Percentiles rank a stretch among this genome's conserved stretches.
Evolutionary conservation across 64 coral and sea anemone genomes (phyloP).

Genomic region (Cladopsammia gracilis): DNA sequence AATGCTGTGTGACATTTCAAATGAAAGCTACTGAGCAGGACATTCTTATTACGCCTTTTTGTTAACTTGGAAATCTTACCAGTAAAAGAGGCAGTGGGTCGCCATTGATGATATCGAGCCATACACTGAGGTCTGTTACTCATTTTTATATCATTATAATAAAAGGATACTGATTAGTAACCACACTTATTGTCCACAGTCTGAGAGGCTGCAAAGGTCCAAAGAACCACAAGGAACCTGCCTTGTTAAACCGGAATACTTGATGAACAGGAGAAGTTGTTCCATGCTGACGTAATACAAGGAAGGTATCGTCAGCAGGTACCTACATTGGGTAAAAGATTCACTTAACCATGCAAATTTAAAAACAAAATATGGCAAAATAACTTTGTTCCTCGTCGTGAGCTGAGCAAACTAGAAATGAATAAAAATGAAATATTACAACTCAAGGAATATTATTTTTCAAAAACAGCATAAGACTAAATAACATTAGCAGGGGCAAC

Average conservation of each 20-base stretch:
- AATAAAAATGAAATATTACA: too few species aligned
- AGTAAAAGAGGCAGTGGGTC: too few species aligned
- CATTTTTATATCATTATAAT: background rate
- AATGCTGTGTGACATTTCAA: too few species aligned
- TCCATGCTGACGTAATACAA: slow-evolving; percentile 47
- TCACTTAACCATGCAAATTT: background rate
- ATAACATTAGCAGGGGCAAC: too few species aligned
- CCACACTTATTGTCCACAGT: slow-evolving; percentile 44
- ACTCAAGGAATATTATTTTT: too few species aligned
- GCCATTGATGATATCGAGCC: too few species aligned
- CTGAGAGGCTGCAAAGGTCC: slow-evolving; percentile 58
- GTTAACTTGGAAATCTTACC: too few species aligned
- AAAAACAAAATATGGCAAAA: background rate
- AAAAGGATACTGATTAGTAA: slow-evolving; percentile 89
- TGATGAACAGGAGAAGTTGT: slow-evolving; percentile 32
- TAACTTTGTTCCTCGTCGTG: background rate
- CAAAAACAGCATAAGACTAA: too few species aligned
- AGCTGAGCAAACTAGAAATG: too few species aligned
- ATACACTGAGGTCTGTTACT: background rate
- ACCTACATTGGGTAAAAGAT: slow-evolving; percentile 9
- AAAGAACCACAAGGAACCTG: slow-evolving; percentile 56
- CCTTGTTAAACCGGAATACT: slow-evolving; percentile 72
- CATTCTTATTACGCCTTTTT: too few species aligned
- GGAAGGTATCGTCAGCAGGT: slow-evolving; percentile 60
- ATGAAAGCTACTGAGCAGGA: too few species aligned